A percentile compares a stretch with the other conserved stretches of the same genome.
phyloP scores from a whole-genome alignment of 2,888 invertebrate genomes.

The Macrosiphum euphorbiae region DNA sequence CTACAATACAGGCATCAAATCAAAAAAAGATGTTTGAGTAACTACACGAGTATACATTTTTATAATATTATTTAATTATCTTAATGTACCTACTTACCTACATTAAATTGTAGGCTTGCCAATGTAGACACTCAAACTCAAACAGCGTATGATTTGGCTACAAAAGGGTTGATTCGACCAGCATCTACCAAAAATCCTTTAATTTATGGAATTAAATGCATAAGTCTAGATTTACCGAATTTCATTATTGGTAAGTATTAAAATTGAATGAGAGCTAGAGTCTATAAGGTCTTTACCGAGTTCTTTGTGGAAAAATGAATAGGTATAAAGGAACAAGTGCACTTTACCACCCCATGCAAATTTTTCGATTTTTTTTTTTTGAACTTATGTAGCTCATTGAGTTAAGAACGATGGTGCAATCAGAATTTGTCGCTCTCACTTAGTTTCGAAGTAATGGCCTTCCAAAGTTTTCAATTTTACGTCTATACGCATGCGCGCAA shows the following conservation, averaged over 20 bases:
- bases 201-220: constrained; percentile 87
- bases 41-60: constrained; percentile 1
- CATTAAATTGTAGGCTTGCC: constrained; percentile 73
- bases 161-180: constrained; percentile 85
- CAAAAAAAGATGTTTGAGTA: constrained; percentile 89
- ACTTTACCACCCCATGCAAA: too few species aligned
- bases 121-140: constrained; percentile 89
- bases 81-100: constrained; percentile 26
- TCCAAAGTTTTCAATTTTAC: too few species aligned
- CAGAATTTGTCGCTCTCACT: too few species aligned
- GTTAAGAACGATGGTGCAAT: too few species aligned
- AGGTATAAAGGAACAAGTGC: too few species aligned
- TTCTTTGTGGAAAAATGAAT: neutral
- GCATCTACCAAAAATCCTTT: constrained; percentile 79
- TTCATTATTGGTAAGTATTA: constrained; percentile 82
- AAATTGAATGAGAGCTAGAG: neutral
- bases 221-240: constrained; percentile 84
- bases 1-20: constrained; percentile 87
- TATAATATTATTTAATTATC: neutral
- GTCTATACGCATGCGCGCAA: too few species aligned
- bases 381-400: too few species aligned
- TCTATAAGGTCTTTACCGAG: neutral
- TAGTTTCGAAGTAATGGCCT: too few species aligned
- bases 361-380: too few species aligned
- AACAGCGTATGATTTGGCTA: constrained; percentile 89